Percentiles rank a stretch among this genome's conserved stretches.
Evolutionary conservation across 2,888 invertebrate genomes (phyloP).

Genomic region (Girardia tigrina): DNA sequence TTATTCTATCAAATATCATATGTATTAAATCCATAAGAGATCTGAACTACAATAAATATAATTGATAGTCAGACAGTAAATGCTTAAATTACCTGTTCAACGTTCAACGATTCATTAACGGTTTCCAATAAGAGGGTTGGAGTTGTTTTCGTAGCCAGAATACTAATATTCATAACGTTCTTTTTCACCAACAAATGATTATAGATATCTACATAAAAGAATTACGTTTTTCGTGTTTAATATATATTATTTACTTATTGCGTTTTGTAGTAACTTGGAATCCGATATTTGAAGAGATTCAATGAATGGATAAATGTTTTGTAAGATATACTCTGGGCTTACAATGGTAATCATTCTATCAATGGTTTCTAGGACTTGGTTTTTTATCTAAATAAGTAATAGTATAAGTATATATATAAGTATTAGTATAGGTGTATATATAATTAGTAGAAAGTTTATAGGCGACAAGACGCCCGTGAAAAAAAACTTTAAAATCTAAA

Average conservation of each 20-base stretch:
- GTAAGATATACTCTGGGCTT: background rate
- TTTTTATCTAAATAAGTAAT: background rate
- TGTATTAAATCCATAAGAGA: background rate
- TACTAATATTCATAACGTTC: constrained; percentile 7
- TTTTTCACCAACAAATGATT: background rate
- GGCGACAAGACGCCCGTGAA: no score
- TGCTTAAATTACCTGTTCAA: background rate
- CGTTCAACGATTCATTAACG: background rate
- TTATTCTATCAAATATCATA: constrained; percentile 2
- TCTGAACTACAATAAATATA: background rate
- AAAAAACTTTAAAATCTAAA: no score
- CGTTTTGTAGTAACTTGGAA: constrained; percentile 15
- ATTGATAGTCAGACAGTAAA: background rate
- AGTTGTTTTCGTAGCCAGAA: background rate
- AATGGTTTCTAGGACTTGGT: background rate
- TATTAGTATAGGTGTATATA: no score
- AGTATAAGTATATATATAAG: no score
- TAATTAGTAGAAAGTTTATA: no score
- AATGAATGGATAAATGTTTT: constrained; percentile 13
- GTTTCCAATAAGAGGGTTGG: constrained; percentile 15
- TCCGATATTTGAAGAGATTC: constrained; percentile 1
- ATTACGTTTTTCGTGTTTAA: background rate
- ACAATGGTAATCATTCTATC: background rate
- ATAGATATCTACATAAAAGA: background rate
- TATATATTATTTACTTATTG: background rate